Conservation (phyloP, 2,888 invertebrate species). For the Zygothrica quintamaculata region DNA sequence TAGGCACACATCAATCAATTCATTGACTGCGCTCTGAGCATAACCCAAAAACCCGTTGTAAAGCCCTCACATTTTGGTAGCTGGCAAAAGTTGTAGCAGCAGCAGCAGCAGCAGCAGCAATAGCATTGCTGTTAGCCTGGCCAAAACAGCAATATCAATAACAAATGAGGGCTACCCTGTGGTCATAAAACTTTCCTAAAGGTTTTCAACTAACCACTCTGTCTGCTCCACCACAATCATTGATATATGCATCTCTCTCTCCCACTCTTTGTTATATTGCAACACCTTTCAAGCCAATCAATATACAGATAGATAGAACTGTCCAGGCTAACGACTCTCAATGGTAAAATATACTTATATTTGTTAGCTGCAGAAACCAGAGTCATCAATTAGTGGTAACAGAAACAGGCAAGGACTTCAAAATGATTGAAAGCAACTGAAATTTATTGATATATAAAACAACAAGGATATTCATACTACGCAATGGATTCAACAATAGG, state of each 20-base stretch:
- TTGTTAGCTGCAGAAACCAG: background rate
- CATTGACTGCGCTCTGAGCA: conserved; percentile 65
- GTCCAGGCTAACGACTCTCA: background rate
- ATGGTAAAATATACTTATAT: background rate
- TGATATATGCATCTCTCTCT: background rate
- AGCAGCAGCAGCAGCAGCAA: no score
- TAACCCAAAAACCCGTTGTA: conserved; percentile 32
- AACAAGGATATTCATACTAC: background rate
- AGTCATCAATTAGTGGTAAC: background rate
- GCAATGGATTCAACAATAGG: no score
- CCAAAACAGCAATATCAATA: conserved; percentile 1
- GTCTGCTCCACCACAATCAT: conserved; percentile 8
- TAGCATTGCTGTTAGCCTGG: conserved; percentile 25
- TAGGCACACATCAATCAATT: conserved; percentile 73
- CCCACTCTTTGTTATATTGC: conserved; percentile 10
- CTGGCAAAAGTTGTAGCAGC: conserved; percentile 1
- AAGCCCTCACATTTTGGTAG: conserved; percentile 9
- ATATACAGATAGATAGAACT: conserved; percentile 15
- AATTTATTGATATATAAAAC: no score
- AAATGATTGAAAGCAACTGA: no score
- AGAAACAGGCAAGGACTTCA: background rate
- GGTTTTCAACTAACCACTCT: conserved; percentile 17
- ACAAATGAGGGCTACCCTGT: conserved; percentile 21
- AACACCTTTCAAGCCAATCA: conserved; percentile 32
- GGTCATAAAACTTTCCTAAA: conserved; percentile 47